A percentile compares a stretch with the other conserved stretches of the same genome.
Evolutionary conservation across 2,113 vertebrate genomes (phyloP).

Genomic region (Pachypanchax playfairii): DNA sequence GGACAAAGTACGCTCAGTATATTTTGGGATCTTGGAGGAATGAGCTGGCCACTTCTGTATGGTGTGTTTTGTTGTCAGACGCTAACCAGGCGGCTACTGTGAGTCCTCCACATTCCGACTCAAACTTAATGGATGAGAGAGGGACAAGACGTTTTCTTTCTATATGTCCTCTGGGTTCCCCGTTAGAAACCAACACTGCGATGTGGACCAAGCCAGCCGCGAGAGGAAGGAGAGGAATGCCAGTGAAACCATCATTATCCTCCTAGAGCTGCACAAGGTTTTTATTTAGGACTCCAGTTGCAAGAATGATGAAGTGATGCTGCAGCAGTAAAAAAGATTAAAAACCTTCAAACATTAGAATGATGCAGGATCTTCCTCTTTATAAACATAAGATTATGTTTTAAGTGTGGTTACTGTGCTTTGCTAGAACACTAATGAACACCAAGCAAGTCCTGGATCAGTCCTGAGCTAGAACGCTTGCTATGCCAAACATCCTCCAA

Average conservation of each 20-base stretch:
- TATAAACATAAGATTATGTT: slow-evolving; percentile 6
- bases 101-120: slow-evolving; percentile 28
- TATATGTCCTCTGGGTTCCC: slow-evolving; percentile 42
- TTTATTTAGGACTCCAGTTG: slow-evolving; percentile 26
- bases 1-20: slow-evolving; percentile 44
- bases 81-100: slow-evolving; percentile 23
- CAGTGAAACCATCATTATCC: slow-evolving; percentile 37
- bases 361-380: not conserved
- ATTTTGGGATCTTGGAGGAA: slow-evolving; percentile 53
- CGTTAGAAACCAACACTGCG: slow-evolving; percentile 18
- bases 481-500: not conserved
- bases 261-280: slow-evolving; percentile 31
- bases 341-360: slow-evolving; percentile 17
- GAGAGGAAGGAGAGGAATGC: slow-evolving; percentile 42
- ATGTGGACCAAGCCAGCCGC: slow-evolving; percentile 31
- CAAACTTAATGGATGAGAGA: slow-evolving; percentile 18
- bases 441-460: not conserved
- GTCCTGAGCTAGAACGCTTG: not conserved
- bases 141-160: slow-evolving; percentile 36
- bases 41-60: slow-evolving; percentile 28
- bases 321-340: not conserved
- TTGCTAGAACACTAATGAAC: slow-evolving; percentile 1
- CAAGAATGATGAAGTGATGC: slow-evolving; percentile 18
- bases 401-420: not conserved
- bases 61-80: slow-evolving; percentile 41